Evolutionary conservation across 1,140 invertebrate genomes (phyloP).

Genomic region (Aphaenogaster ashmeadi): DNA sequence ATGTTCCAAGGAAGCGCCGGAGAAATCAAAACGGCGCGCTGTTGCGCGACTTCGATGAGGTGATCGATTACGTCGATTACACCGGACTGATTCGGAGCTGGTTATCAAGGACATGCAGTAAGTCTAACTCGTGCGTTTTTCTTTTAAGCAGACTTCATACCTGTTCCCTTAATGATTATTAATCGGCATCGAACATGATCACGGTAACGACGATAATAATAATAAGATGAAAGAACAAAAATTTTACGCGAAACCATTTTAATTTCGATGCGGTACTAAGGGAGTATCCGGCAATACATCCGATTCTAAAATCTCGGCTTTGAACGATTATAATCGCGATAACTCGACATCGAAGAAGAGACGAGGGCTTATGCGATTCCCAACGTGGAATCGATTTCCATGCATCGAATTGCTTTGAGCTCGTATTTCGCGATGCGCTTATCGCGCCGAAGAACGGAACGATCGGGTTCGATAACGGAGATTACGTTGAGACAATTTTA

Average conservation of each 20-base stretch:
- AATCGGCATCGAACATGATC: not conserved
- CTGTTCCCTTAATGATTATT: not conserved
- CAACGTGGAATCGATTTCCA: constrained; percentile 43
- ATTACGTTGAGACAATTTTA: constrained; percentile 4
- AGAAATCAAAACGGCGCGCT: not conserved
- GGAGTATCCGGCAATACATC: not conserved
- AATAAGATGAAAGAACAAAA: not conserved
- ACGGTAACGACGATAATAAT: constrained; percentile 11
- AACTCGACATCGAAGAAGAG: constrained; percentile 29
- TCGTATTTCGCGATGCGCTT: constrained; percentile 47
- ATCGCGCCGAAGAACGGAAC: constrained; percentile 14
- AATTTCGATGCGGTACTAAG: not conserved
- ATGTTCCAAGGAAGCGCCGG: not conserved
- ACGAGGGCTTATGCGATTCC: constrained; percentile 26
- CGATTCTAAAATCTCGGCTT: constrained; percentile 5
- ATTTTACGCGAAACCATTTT: not conserved
- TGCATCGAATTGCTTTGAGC: constrained; percentile 19
- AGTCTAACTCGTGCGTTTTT: constrained; percentile 47
- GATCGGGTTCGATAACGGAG: constrained; percentile 2
- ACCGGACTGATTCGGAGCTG: constrained; percentile 24
- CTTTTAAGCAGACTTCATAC: not conserved
- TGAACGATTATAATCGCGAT: constrained; percentile 24
- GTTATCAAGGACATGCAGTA: constrained; percentile 67
- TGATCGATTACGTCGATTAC: constrained; percentile 31
- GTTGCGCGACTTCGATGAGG: constrained; percentile 35